Evolutionary conservation across 23 tunicate species (phyloP), one percentile per base, ranked within the genome.

Genomic region (Oikopleura dioica): DNA sequence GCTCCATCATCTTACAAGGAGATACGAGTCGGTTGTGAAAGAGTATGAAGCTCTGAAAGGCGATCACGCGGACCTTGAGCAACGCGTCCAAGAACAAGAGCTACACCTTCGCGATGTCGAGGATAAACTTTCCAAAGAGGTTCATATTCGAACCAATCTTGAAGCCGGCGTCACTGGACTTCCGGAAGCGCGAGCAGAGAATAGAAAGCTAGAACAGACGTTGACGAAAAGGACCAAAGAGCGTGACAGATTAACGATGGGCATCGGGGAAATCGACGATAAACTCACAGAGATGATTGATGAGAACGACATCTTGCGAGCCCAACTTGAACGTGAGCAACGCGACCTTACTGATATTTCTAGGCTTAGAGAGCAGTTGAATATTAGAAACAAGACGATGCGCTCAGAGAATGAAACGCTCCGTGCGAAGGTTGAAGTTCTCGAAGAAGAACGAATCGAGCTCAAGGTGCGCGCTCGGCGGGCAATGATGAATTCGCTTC

Each of bases 211-310:
- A 28, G 33, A 63, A 28, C 4, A 23, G 72, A 63, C 33, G 16
- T 63, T 63, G 33, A 63, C 16, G 26, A 63, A 63, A 31, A 23
- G 72, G 26, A 31, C 16, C 33, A 31, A 63, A 21, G 72, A 63
- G 26, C 33, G 72, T 63, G 26, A 12, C 30, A 24, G 72, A 63
- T 28, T 63, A 21, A 63, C 72, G 29, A 23, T 12, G 4, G 72
- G 72, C 29, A 63, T 63, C 72, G 72, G 72, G 33, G 72, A 63
- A 31, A 63, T 63, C 33, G 72, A 63, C 26, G 72, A 63, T 31
- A 63, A 63, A 28, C 33, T 63, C 4, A 63, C 72, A 24, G 72
- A 63, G 26, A 28, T 63, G 72, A 28, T 63, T 28, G 33, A 63
- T 63, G 72, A 63, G 26, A 63, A 63, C 26, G 72, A 63, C 33